Base-by-base conservation (phyloP, 1,140 invertebrate species). In the Trigoniulus corallinus region DNA sequence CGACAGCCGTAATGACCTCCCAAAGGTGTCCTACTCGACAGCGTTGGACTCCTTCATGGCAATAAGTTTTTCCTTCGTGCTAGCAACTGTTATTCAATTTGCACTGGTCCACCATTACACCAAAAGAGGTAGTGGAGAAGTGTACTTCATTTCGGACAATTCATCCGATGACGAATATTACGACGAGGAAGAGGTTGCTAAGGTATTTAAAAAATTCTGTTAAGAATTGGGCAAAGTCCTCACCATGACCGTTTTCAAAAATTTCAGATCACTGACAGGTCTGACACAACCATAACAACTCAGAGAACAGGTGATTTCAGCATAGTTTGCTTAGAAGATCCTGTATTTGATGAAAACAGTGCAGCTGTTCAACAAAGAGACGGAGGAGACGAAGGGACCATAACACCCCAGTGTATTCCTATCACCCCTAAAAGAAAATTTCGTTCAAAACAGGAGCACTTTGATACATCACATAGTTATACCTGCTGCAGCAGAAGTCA, bases 41-140 rank as follows among this genome's bases (percentile, higher is more conserved):
- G 86, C 86, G 2, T 69, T 91, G 45, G 86, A 89, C 62, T 83
- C 84, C 55, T 91, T 88, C 62, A 82, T 89, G 0, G 86, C 84
- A 62, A 72, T 88, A 21, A 86, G 83, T 13, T 89, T 88, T 60
- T 78, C 76, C 1, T 91, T 88, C 63, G 85, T 89, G 47, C 84
- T 88, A 57, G 84, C 85, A 2, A 87, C 85, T 1, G 87, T 89
- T 48, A 77, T 85, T 51, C 82, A 82, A 67, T 91, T 88, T 64
- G 85, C 84, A 3, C 74, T 86, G 3, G 86, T 91, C 0, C 86
- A 91, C 62, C 88, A 86, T 60, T 89, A 84, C 64, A 91, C 86
- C 2, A 91, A 89, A 65, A 81, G 85, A 55, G 84, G 85, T 13
- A 87, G 81, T 10, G 86, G 85, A 0, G 86, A 89, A 61, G 80